Conservation (phyloP, 2,888 invertebrate species). For the Spilosoma lubricipeda region DNA sequence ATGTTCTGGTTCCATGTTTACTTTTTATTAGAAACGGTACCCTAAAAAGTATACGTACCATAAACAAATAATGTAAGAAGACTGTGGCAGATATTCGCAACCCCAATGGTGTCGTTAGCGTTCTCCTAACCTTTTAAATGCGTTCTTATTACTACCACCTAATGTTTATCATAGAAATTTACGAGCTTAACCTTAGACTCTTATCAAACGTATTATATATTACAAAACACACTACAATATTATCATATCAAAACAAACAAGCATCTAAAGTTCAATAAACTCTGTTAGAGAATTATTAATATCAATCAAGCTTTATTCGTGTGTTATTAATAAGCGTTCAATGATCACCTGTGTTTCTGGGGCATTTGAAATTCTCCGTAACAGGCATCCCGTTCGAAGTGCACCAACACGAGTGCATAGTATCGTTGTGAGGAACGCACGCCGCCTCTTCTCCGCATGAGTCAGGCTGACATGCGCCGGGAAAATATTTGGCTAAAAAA, state of each 20-base stretch:
- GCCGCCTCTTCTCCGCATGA: conserved; percentile 87
- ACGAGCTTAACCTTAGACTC: conserved; percentile 1
- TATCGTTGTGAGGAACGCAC: conserved; percentile 77
- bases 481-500: conserved; percentile 35
- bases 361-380: conserved; percentile 84
- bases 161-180: not conserved
- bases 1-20: not conserved
- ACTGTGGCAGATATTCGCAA: not conserved
- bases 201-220: conserved; percentile 6
- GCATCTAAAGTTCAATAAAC: conserved; percentile 48
- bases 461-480: conserved; percentile 71
- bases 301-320: conserved; percentile 37
- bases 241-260: conserved; percentile 26
- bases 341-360: conserved; percentile 82
- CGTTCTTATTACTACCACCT: not conserved
- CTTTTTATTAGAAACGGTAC: not conserved
- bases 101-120: not conserved
- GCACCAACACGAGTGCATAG: conserved; percentile 81
- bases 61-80: not conserved
- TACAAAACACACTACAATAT: conserved; percentile 22
- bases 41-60: not conserved
- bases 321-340: conserved; percentile 48
- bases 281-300: conserved; percentile 35
- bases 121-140: not conserved
- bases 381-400: conserved; percentile 87